These are phyloP conservation scores for Apocrypta bakeri DNA, from an alignment of 1,140 invertebrate genomes.

Conservation along the genomic window DNA sequence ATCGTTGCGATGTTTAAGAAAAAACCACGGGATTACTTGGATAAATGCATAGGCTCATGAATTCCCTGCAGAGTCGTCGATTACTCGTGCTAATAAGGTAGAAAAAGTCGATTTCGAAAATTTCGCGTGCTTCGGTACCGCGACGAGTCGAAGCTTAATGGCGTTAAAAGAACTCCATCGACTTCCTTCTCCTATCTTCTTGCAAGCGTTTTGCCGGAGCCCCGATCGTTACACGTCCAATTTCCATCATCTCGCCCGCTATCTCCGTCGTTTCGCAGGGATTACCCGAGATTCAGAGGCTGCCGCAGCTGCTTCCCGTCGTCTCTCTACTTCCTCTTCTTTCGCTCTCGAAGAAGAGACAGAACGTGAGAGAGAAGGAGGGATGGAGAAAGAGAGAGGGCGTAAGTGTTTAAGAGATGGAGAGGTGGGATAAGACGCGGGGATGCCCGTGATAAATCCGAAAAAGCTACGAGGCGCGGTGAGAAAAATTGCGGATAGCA, in stretches of 20 bases:
- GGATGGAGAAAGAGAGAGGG: background rate
- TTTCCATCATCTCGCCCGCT: conserved; percentile 41
- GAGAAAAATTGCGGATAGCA: background rate
- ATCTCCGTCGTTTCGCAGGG: conserved; percentile 35
- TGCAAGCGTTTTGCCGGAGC: conserved; percentile 12
- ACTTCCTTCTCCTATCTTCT: background rate
- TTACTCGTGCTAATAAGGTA: conserved; percentile 25
- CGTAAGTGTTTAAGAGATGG: conserved; percentile 40
- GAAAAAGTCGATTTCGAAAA: background rate
- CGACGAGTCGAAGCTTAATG: conserved; percentile 21
- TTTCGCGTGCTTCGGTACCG: too few relatives aligned
- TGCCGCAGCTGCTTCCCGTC: background rate
- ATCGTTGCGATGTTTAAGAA: too few relatives aligned
- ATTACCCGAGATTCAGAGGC: conserved; percentile 44
- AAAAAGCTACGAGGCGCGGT: conserved; percentile 10
- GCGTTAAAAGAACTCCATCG: conserved; percentile 38
- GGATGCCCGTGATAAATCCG: conserved; percentile 39
- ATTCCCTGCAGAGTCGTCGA: background rate
- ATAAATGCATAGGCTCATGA: too few relatives aligned
- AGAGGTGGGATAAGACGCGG: conserved; percentile 28
- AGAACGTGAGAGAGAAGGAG: background rate
- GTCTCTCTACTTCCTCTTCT: background rate
- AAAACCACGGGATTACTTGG: too few relatives aligned
- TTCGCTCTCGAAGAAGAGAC: background rate
- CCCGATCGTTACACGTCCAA: conserved; percentile 44